Conservation (phyloP, 2,888 invertebrate genomes). For the Zele albiditarsus region DNA sequence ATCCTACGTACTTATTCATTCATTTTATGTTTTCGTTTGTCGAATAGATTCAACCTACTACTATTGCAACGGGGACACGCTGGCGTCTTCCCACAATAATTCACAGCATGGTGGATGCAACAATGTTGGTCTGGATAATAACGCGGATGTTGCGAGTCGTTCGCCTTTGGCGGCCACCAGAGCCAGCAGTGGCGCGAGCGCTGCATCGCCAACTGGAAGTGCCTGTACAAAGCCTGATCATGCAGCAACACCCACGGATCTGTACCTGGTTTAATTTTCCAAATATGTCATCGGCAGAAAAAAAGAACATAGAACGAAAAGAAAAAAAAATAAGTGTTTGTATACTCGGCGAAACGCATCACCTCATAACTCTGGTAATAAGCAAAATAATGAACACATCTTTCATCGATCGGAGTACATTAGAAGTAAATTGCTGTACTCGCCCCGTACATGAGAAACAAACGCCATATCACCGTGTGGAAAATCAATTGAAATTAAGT, state of each 20-base stretch:
- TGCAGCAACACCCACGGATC: slow-evolving; percentile 68
- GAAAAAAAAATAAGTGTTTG: neutral
- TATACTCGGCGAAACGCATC: neutral
- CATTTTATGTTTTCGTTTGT: slow-evolving; percentile 5
- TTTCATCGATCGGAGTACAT: neutral
- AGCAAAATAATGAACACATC: neutral
- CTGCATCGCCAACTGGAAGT: slow-evolving; percentile 82
- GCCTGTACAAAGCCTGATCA: slow-evolving; percentile 80
- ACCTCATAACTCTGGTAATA: neutral
- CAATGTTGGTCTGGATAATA: slow-evolving; percentile 66
- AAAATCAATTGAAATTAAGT: slow-evolving; percentile 64
- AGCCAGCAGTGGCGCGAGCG: slow-evolving; percentile 81
- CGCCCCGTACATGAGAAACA: slow-evolving; percentile 46
- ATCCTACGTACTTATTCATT: neutral
- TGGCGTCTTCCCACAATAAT: slow-evolving; percentile 71
- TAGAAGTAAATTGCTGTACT: neutral
- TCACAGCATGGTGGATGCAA: slow-evolving; percentile 66
- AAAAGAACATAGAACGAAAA: neutral
- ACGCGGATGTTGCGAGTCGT: slow-evolving; percentile 77
- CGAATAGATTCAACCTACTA: slow-evolving; percentile 79
- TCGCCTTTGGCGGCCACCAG: slow-evolving; percentile 82
- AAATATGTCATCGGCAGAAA: slow-evolving; percentile 8
- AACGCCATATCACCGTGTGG: slow-evolving; percentile 67
- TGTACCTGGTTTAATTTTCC: slow-evolving; percentile 67
- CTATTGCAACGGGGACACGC: slow-evolving; percentile 76